These are phyloP conservation scores for Nerophis ophidion DNA, from an alignment of 2,113 vertebrate species.

Conservation along the genomic window DNA sequence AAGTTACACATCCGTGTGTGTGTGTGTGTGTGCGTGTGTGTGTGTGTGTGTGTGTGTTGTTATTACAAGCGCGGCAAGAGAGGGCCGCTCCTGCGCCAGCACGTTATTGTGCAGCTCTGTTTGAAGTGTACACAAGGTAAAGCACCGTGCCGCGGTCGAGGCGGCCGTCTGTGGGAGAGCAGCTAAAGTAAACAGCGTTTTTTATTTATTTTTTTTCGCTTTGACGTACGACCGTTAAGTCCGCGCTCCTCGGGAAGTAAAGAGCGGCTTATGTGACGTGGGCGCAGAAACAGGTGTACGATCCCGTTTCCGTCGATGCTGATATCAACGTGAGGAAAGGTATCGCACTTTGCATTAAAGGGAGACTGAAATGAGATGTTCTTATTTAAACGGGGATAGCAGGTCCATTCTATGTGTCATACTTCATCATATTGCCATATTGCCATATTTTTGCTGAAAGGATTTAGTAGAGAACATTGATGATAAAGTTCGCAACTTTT, in stretches of 20 bases:
- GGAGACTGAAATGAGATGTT: no score
- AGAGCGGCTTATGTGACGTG: background rate
- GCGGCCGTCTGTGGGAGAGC: slow-evolving; percentile 6
- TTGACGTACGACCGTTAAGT: slow-evolving; percentile 23
- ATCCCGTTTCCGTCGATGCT: no score
- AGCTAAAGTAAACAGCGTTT: slow-evolving; percentile 20
- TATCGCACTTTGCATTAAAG: no score
- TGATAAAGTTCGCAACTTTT: no score
- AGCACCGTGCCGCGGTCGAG: slow-evolving; percentile 5
- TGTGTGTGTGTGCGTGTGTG: no score
- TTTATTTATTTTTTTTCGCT: background rate
- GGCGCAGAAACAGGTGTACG: no score
- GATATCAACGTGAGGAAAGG: no score
- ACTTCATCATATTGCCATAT: no score
- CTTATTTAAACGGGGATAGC: no score
- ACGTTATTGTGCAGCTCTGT: slow-evolving; percentile 20
- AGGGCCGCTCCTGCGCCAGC: background rate
- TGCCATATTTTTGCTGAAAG: no score
- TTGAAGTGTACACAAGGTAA: slow-evolving; percentile 32
- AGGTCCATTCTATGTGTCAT: no score
- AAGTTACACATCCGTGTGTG: slow-evolving; percentile 56
- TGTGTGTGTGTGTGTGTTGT: background rate
- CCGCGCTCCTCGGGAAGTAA: slow-evolving; percentile 8
- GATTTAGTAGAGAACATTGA: no score
- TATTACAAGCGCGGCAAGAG: background rate